Evolutionary conservation across 2,113 vertebrate species (phyloP), one percentile per base, ranked within the genome.

Genomic region (Catharus fuscescens): DNA sequence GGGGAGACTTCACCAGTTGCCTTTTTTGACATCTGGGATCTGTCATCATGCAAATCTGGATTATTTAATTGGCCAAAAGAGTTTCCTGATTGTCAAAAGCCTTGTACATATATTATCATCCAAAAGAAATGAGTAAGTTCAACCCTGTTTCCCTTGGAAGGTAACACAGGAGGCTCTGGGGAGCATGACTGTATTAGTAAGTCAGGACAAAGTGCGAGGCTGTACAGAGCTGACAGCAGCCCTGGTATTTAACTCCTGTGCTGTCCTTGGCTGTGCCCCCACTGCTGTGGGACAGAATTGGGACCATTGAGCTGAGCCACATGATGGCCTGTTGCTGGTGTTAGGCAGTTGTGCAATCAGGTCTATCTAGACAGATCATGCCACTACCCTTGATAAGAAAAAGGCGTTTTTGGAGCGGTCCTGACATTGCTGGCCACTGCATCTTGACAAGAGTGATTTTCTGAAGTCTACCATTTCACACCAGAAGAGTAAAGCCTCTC

Each of bases 121-220:
- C 67, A 66, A 56, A 96, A 92, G 52, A 78, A 74, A 44, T 71
- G 24, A 73, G 9, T 61, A 53, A 89, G 47, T 90, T 50, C 60
- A 86, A 28, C 12, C 60, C 70, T 45, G 12, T 56, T 93, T 96
- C 54, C 18, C 71, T 88, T 88, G 87, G 85, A 83, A 94, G 94
- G 94, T 86, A 88, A 21, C 71, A 24, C 40, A 21, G 88, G 78
- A 73, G 87, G 67, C 93, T 72, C 84, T 87, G 93, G 93, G 95
- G 93, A 95, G 87, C 91, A 40, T 23, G 84, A 34, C 59, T 88
- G 47, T 21, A 29, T 60, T 11, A 54, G 79, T 73, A 45, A 96
- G 92, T 86, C 14, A 86, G 96, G 93, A 88, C 95, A 96, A 94
- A 90, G 90, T 90, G 85, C 64, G 29, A 95, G 91, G 87, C 91